Base-by-base conservation (phyloP, 2,888 invertebrate species). In the Gari tellinella region DNA sequence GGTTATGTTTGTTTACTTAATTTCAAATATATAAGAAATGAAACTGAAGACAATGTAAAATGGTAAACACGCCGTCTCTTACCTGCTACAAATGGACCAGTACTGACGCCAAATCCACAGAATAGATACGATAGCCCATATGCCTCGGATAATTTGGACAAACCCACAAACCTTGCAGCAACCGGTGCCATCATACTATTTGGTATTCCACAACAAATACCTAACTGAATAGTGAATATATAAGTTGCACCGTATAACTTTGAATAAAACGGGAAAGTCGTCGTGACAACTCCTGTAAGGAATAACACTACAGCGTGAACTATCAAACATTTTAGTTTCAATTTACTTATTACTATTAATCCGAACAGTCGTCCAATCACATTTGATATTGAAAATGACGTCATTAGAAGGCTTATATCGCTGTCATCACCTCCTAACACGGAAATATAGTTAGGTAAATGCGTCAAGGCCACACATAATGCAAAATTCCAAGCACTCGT, bases 401-500 rank as follows among this genome's bases (percentile, higher is more conserved):
- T 48, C 48, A 48, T 48, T 4, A 48, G 21, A 17, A 19, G 7
- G 14, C 23, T 23, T 48, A 48, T 48, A 7, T 48, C 48, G 14
- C 21, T 14, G 21, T 48, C 48, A 48, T 3, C 14, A 3, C 19
- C 48, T 7, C 48, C 12, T 21, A 14, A 48, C 19, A 21, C 21
- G 5, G 48, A 19, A 12, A 48, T 21, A 14, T 12, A 48, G 23
- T 48, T 48, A 2, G 48, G 48, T 21, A 48, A 14, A 48, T 48
- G 48, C 2, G 48, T 48, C 14, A 23, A 21, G 3, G 21, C 19
- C 14, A 23, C 23, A 14, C 19, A 21, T 21, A 48, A 19, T 17
- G 48, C 19, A 23, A 48, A 48, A 2, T 23, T 23, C 48, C 48
- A 48, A 12, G 48, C 48, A 21, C 19, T 48, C 19, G 19, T 48